Evolutionary conservation across 1,140 invertebrate genomes (phyloP).

Genomic region (Cydia pomonella): DNA sequence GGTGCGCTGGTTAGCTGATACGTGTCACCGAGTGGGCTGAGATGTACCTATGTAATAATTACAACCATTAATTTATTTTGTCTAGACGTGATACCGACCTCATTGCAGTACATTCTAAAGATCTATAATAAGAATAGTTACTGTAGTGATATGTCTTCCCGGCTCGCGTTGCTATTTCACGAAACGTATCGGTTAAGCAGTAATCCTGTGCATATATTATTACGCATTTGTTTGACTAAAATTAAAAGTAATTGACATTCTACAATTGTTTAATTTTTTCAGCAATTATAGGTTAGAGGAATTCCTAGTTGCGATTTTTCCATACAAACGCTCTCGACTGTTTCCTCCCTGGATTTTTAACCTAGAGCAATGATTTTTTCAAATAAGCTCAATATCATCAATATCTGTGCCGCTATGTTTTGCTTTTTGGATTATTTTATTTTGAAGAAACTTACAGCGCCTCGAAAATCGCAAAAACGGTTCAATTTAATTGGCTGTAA

Average conservation of each 20-base stretch:
- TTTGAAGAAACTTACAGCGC: no score
- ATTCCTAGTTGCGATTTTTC: no score
- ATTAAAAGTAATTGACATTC: constrained; percentile 78
- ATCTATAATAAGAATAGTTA: neutral
- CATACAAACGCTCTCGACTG: no score
- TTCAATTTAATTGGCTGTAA: no score
- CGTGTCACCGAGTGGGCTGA: neutral
- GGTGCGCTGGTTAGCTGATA: constrained; percentile 2
- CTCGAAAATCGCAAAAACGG: no score
- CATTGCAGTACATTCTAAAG: neutral
- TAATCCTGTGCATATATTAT: constrained; percentile 52
- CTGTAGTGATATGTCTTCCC: neutral
- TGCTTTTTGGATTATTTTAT: no score
- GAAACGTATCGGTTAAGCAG: constrained; percentile 2
- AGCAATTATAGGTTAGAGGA: neutral
- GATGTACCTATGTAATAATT: neutral
- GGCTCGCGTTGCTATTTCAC: neutral
- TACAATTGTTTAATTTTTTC: constrained; percentile 38
- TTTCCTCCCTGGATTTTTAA: no score
- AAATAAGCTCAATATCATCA: no score
- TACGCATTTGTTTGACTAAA: constrained; percentile 78
- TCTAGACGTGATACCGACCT: neutral
- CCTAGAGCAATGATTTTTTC: no score
- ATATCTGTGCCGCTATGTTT: no score
- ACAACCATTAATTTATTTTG: neutral